Evolutionary conservation across 1,140 invertebrate genomes (phyloP).

Genomic region (Amyelois transitella): DNA sequence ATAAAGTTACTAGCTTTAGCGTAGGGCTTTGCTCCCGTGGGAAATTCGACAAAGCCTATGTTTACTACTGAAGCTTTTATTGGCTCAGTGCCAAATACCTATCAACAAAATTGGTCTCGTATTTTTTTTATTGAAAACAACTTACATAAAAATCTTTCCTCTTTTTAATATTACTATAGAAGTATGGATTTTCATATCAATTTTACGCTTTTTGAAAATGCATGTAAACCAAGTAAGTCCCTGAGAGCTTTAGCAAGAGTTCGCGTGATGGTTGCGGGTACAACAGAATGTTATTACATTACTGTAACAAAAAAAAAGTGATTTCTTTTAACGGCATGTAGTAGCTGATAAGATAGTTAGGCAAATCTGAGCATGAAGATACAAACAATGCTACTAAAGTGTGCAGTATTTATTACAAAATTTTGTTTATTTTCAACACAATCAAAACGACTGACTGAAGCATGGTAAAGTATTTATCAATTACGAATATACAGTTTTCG

Average conservation of each 20-base stretch:
- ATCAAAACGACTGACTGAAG: constrained; percentile 44
- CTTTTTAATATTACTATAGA: too few relatives aligned
- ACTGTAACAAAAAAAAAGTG: neutral
- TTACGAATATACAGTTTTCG: neutral
- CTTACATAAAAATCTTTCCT: too few relatives aligned
- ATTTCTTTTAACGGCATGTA: neutral
- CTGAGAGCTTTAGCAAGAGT: neutral
- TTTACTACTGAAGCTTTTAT: too few relatives aligned
- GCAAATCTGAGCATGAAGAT: constrained; percentile 24
- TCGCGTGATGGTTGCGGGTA: neutral
- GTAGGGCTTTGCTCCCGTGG: too few relatives aligned
- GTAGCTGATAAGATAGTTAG: neutral
- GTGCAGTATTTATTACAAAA: constrained; percentile 20
- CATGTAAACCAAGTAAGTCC: neutral
- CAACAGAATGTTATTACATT: neutral
- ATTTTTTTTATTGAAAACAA: too few relatives aligned
- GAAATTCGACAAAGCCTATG: too few relatives aligned
- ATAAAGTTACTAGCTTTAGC: too few relatives aligned
- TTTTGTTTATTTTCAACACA: constrained; percentile 3
- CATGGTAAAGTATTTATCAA: constrained; percentile 26
- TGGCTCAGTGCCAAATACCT: too few relatives aligned
- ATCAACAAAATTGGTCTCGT: too few relatives aligned
- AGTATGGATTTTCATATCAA: too few relatives aligned
- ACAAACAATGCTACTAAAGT: constrained; percentile 23
- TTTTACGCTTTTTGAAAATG: too few relatives aligned